Evolutionary conservation across 23 tunicate genomes (phyloP), one percentile per base, ranked within the genome.

Genomic region (Aplidium turbinatum): DNA sequence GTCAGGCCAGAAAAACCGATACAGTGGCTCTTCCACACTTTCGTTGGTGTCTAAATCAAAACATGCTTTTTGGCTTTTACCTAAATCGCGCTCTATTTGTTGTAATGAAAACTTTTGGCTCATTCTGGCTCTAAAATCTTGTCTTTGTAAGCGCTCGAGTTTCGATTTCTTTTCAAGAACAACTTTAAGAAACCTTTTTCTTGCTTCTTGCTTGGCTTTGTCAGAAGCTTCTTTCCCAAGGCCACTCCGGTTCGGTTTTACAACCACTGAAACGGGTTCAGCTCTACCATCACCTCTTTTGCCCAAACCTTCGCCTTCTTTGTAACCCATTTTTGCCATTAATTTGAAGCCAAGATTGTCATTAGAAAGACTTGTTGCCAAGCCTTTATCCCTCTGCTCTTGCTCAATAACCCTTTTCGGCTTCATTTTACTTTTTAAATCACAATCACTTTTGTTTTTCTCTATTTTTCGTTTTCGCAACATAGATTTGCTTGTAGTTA

Each of bases 301-400:
- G 29, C 97, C 97, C 21, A 91, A 51, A 26, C 97, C 97, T 38
- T 91, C 79, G 0, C 97, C 97, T 0, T 62, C 32, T 58, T 78
- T 84, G 74, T 91, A 91, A 4, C 97, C 97, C 97, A 91, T 91
- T 78, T 83, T 91, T 32, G 65, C 77, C 82, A 91, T 69, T 76
- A 91, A 25, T 66, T 89, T 87, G 57, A 91, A 91, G 36, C 97
- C 97, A 7, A 66, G 70, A 69, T 91, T 91, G 45, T 91, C 86
- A 13, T 64, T 16, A 39, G 71, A 47, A 24, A 91, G 31, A 16
- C 60, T 76, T 4, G 97, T 91, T 0, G 80, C 54, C 3, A 91
- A 42, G 1, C 97, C 97, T 51, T 79, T 78, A 29, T 85, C 90
- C 20, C 97, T 73, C 25, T 67, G 74, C 56, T 91, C 97, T 11